Evolutionary conservation across 1,140 invertebrate species (phyloP), one percentile per base, ranked within the genome.

Genomic region (Penaeus indicus): DNA sequence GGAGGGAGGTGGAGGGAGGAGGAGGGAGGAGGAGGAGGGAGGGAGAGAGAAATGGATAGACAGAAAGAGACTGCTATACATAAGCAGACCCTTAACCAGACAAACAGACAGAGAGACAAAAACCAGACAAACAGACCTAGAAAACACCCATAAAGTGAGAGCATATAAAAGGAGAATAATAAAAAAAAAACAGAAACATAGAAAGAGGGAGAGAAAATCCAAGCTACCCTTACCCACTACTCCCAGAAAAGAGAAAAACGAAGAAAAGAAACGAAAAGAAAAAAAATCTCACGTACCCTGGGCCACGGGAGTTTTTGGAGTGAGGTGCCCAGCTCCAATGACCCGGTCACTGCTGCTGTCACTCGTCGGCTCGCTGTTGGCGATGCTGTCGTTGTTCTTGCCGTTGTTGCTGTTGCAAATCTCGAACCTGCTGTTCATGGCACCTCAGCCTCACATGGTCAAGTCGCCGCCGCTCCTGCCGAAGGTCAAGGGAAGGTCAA

Each of bases 381-480:
- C 54, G 60, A n/a, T 85, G 54, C 32, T 85, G 38, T 32, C 67
- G 84, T 60, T 85, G 84, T 16, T 47, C 18, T 19, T 75, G 64
- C 25, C 60, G 64, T 84, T 72, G 38, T 22, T 60, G 64, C 42
- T 86, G 84, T 77, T 86, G 84, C 72, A 86, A 54, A 79, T 69
- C 61, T 86, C 84, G 42, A 79, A 86, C 72, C 47, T 86, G 84
- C 84, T 79, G 84, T 86, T 86, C 84, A 86, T 86, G 84, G 84
- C 84, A 86, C 84, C 84, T 86, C 84, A 86, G 27, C 84, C 27
- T 63, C 77, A 22, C 84, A 79, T 86, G 84, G 61, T 86, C 62
- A 69, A 13, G n/a, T 64, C 38, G 27, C 69, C 16, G n/a, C 38
- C n/a, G 69, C 69, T 75, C 69, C 69, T 75, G 69, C 21, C 13